Conservation (phyloP, 2,888 invertebrate genomes). For the Drosophila nigritarsus region DNA sequence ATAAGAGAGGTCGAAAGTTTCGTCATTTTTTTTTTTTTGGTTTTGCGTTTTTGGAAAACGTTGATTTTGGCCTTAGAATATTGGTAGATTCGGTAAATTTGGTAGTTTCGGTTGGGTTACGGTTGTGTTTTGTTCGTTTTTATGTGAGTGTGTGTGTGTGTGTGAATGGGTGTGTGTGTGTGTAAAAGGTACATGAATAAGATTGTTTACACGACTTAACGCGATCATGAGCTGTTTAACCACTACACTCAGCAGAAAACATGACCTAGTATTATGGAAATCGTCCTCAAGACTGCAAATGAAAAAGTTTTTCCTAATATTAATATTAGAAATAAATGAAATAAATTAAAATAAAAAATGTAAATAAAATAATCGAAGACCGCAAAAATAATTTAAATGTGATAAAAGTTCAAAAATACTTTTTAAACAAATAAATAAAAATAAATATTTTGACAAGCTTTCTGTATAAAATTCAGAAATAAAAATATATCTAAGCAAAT, state of each 20-base stretch:
- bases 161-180: slow-evolving; percentile 16
- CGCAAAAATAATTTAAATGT: neutral
- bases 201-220: slow-evolving; percentile 62
- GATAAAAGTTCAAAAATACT: neutral
- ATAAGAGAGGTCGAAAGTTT: slow-evolving; percentile 68
- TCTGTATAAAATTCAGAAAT: neutral
- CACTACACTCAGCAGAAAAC: neutral
- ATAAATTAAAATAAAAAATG: neutral
- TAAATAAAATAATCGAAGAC: neutral
- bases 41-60: slow-evolving; percentile 74
- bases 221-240: slow-evolving; percentile 15
- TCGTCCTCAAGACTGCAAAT: neutral
- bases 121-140: slow-evolving; percentile 25
- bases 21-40: slow-evolving; percentile 29
- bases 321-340: neutral
- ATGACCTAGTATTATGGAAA: neutral
- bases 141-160: slow-evolving; percentile 23
- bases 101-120: slow-evolving; percentile 70
- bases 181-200: slow-evolving; percentile 69
- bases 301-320: neutral
- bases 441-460: neutral
- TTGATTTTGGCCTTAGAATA: slow-evolving; percentile 66
- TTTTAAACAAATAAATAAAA: neutral
- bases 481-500: neutral
- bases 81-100: slow-evolving; percentile 56